Percentiles rank a stretch among this genome's conserved stretches.
These are phyloP conservation scores for Sminthurinus signatus DNA, from an alignment of 1,140 invertebrate species.

Conservation along the genomic window DNA sequence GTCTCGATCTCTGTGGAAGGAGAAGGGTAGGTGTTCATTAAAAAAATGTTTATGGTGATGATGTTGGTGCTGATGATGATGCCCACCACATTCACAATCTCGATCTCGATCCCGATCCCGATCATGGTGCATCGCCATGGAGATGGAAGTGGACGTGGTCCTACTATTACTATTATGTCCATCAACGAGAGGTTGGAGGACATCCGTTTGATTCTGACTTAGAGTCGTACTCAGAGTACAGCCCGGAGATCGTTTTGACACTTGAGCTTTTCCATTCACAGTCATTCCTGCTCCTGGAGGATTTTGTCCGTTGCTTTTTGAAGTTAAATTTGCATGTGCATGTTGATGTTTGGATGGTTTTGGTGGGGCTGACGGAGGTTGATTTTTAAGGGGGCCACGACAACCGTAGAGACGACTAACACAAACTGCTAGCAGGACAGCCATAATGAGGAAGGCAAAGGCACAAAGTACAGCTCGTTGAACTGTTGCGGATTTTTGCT, in stretches of 20 bases:
- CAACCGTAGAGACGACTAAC: constrained; percentile 20
- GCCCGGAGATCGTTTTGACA: constrained; percentile 14
- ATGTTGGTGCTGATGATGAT: too few relatives aligned
- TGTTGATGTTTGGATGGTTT: too few relatives aligned
- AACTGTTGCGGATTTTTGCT: constrained; percentile 17
- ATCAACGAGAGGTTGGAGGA: constrained; percentile 9
- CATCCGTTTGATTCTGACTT: constrained; percentile 12
- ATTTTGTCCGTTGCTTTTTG: too few relatives aligned
- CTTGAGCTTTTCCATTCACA: constrained; percentile 4
- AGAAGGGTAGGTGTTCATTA: too few relatives aligned
- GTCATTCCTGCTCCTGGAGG: not conserved
- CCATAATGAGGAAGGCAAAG: constrained; percentile 26
- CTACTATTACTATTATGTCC: not conserved
- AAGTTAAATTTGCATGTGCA: too few relatives aligned
- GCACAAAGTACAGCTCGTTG: constrained; percentile 25
- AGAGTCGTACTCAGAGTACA: constrained; percentile 17
- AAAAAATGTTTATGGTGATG: too few relatives aligned
- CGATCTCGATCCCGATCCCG: too few relatives aligned
- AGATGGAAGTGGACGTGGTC: not conserved
- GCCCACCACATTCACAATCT: not conserved
- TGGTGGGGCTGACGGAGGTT: not conserved
- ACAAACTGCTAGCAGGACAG: constrained; percentile 12
- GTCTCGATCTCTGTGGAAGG: too few relatives aligned
- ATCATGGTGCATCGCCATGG: not conserved
- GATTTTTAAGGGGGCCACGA: constrained; percentile 15